Conservation (phyloP, 1,140 invertebrate genomes). For the Saxidomus purpurata region DNA sequence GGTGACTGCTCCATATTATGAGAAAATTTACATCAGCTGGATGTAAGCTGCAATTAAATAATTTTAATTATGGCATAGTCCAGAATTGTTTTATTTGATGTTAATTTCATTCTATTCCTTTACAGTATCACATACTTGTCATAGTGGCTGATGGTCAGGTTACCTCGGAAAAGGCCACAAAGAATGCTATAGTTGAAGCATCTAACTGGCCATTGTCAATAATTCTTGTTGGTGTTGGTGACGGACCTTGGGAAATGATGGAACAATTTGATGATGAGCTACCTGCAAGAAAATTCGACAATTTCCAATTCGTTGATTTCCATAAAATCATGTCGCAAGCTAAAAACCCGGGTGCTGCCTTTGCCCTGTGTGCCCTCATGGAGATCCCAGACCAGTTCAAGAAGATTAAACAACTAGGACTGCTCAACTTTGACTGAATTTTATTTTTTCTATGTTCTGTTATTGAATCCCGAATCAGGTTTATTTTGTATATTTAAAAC, state of each 20-base stretch:
- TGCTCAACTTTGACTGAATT: conserved; percentile 59
- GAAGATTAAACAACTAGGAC: conserved; percentile 84
- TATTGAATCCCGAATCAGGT: no score
- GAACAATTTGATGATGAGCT: conserved; percentile 87
- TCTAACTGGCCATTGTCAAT: conserved; percentile 87
- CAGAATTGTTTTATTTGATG: no score
- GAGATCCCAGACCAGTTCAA: conserved; percentile 88
- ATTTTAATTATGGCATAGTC: no score
- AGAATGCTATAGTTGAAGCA: conserved; percentile 87
- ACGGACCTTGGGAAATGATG: conserved; percentile 88
- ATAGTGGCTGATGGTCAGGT: conserved; percentile 88
- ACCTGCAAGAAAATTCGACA: conserved; percentile 87
- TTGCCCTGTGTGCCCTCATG: conserved; percentile 87
- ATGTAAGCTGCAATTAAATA: no score
- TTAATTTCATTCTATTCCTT: not conserved
- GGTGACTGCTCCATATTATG: no score
- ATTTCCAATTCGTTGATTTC: conserved; percentile 88
- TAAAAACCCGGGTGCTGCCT: conserved; percentile 85
- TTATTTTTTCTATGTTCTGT: no score
- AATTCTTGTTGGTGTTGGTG: conserved; percentile 88
- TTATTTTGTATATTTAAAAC: no score
- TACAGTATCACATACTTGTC: conserved; percentile 87
- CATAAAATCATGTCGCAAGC: conserved; percentile 77
- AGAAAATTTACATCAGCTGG: no score
- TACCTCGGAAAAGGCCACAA: conserved; percentile 85